Conservation (phyloP, 2,888 invertebrate genomes). For the Aleiodes leptofemur region DNA sequence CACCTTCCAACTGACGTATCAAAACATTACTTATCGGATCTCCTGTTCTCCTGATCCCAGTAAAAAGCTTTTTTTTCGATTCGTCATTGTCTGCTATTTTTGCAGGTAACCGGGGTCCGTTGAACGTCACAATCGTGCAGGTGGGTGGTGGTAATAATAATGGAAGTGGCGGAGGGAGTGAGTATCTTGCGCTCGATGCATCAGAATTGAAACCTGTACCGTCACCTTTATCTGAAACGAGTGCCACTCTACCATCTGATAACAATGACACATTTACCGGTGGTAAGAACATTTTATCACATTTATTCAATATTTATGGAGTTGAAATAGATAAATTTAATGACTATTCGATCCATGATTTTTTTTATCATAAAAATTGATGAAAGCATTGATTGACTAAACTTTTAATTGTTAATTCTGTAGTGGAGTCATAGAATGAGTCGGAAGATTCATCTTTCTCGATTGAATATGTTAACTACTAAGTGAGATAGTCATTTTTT, state of each 20-base stretch:
- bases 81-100: constrained; percentile 26
- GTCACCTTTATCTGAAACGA: constrained; percentile 71
- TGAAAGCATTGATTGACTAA: too few species aligned
- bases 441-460: too few species aligned
- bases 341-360: too few species aligned
- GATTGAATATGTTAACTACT: too few species aligned
- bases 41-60: not conserved
- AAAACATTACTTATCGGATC: not conserved
- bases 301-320: not conserved
- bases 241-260: constrained; percentile 69
- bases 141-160: constrained; percentile 68
- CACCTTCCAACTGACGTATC: not conserved
- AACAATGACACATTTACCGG: constrained; percentile 70
- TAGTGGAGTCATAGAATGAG: too few species aligned
- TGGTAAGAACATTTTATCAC: constrained; percentile 50
- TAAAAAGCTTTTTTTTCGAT: constrained; percentile 43
- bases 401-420: too few species aligned
- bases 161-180: constrained; percentile 62
- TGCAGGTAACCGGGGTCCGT: constrained; percentile 72
- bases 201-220: constrained; percentile 67
- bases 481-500: too few species aligned
- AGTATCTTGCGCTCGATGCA: constrained; percentile 69
- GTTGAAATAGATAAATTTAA: not conserved
- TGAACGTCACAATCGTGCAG: constrained; percentile 72
- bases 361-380: too few species aligned